Percentiles rank a stretch among this genome's conserved stretches.
These are phyloP conservation scores for Epistrophe eligans DNA, from an alignment of 2,888 invertebrate species.

Conservation along the genomic window DNA sequence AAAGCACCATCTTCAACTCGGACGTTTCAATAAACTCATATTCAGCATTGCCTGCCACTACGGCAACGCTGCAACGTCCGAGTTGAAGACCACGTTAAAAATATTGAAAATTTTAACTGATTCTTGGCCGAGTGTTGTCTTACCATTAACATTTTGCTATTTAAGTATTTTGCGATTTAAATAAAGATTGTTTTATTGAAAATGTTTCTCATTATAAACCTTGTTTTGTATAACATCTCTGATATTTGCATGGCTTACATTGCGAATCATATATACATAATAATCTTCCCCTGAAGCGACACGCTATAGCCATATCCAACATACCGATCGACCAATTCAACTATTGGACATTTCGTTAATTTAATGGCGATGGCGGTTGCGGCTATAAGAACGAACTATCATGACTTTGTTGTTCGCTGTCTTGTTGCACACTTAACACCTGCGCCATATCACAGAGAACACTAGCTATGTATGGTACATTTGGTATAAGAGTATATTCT, in stretches of 20 bases:
- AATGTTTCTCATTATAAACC: neutral
- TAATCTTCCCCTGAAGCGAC: conserved; percentile 56
- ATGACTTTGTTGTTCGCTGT: conserved; percentile 63
- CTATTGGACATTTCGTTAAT: conserved; percentile 66
- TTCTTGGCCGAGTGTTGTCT: too few relatives aligned
- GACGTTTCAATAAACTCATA: too few relatives aligned
- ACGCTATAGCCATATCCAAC: conserved; percentile 53
- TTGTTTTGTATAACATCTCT: conserved; percentile 14
- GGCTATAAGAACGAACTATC: conserved; percentile 50
- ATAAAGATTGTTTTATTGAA: too few relatives aligned
- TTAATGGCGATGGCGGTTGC: conserved; percentile 55
- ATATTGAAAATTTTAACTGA: too few relatives aligned
- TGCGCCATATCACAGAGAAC: conserved; percentile 47
- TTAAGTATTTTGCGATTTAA: too few relatives aligned
- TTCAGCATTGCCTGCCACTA: too few relatives aligned
- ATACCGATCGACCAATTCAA: conserved; percentile 57
- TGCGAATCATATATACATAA: conserved; percentile 34
- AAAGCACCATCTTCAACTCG: too few relatives aligned
- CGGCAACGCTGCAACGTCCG: too few relatives aligned
- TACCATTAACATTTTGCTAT: too few relatives aligned
- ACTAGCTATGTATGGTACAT: neutral
- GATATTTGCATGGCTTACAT: conserved; percentile 17
- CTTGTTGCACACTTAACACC: conserved; percentile 74
- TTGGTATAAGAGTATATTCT: conserved; percentile 11
- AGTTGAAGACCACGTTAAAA: too few relatives aligned